Evolutionary conservation across 2,888 invertebrate genomes (phyloP).

Genomic region (Saturnia japonica): DNA sequence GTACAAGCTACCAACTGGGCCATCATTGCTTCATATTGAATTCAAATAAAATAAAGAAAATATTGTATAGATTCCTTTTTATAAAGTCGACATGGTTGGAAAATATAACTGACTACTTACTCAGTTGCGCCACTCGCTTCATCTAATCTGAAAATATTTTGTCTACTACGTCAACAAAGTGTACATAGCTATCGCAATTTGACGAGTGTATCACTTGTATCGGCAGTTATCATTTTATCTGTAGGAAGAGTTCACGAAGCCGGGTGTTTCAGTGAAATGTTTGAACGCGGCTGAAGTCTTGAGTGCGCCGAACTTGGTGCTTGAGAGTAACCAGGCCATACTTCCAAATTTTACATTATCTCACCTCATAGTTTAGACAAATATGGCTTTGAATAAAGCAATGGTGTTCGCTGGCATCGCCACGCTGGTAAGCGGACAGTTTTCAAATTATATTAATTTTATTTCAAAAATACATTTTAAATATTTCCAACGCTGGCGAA

Average conservation of each 20-base stretch:
- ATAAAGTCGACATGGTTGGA: neutral
- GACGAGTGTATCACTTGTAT: slow-evolving; percentile 10
- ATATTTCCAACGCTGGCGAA: slow-evolving; percentile 11
- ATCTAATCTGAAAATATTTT: slow-evolving; percentile 4
- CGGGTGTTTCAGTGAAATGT: slow-evolving; percentile 47
- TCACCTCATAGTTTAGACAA: neutral
- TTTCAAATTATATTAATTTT: neutral
- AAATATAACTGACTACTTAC: too few relatives aligned
- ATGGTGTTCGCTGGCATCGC: slow-evolving; percentile 48
- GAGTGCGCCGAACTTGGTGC: slow-evolving; percentile 16
- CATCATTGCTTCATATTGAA: too few relatives aligned
- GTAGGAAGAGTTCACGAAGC: neutral
- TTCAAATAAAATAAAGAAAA: too few relatives aligned
- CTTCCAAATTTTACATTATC: slow-evolving; percentile 4
- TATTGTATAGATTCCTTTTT: too few relatives aligned
- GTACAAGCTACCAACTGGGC: too few relatives aligned
- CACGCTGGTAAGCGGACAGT: slow-evolving; percentile 44
- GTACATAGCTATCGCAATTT: slow-evolving; percentile 18
- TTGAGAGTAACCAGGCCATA: slow-evolving; percentile 14
- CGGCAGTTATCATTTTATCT: slow-evolving; percentile 22
- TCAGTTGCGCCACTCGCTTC: neutral
- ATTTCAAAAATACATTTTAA: neutral
- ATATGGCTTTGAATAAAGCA: slow-evolving; percentile 43
- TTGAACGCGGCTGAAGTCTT: slow-evolving; percentile 32
- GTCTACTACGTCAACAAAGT: slow-evolving; percentile 11